Evolutionary conservation across 1,140 invertebrate species (phyloP).

Genomic region (Solen grandis): DNA sequence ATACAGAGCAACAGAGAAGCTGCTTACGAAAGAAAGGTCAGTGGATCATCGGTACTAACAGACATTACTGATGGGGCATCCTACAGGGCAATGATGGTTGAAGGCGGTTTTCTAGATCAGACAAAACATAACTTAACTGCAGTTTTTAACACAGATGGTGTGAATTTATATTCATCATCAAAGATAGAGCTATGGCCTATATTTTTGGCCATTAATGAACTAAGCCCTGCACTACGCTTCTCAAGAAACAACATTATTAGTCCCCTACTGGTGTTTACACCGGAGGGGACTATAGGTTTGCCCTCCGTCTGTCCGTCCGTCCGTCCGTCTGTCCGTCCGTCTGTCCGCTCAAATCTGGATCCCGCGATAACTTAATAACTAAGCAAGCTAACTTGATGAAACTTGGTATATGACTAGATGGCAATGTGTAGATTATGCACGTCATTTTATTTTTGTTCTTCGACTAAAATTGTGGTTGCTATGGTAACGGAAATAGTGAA

Average conservation of each 20-base stretch:
- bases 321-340: too few species aligned
- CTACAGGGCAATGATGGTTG: slow-evolving; percentile 44
- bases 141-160: slow-evolving; percentile 56
- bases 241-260: slow-evolving; percentile 44
- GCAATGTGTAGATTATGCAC: too few species aligned
- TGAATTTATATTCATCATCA: slow-evolving; percentile 53
- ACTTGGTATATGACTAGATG: too few species aligned
- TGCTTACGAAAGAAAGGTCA: background rate
- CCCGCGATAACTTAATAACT: too few species aligned
- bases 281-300: too few species aligned
- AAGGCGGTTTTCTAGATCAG: slow-evolving; percentile 32
- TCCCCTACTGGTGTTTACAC: too few species aligned
- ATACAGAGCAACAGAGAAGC: background rate
- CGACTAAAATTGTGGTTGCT: too few species aligned
- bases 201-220: slow-evolving; percentile 55
- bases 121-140: slow-evolving; percentile 45
- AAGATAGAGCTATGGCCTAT: slow-evolving; percentile 61
- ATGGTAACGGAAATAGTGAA: too few species aligned
- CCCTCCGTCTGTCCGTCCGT: too few species aligned
- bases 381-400: too few species aligned
- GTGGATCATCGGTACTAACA: background rate
- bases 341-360: too few species aligned
- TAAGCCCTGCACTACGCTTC: slow-evolving; percentile 41
- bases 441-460: too few species aligned
- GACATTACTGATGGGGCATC: slow-evolving; percentile 56